A percentile compares a stretch with the other conserved stretches of the same genome.
Conservation (phyloP, 2,797 vertebrate species). For the Gouania willdenowi region DNA sequence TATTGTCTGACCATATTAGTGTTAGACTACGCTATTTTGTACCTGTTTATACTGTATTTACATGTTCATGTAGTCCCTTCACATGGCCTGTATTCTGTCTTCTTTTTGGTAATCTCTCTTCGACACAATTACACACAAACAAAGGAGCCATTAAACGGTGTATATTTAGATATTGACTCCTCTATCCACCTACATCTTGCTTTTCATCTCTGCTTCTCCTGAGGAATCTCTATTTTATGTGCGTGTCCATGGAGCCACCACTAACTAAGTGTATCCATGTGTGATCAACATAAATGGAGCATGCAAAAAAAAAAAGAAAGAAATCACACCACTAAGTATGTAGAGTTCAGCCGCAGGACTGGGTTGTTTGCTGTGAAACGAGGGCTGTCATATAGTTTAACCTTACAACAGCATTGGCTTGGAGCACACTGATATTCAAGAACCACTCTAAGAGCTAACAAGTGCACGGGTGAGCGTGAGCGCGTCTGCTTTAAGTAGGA, state of each 20-base stretch:
- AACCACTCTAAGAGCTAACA: slow-evolving; percentile 25
- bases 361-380: slow-evolving; percentile 40
- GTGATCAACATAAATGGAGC: slow-evolving; percentile 56
- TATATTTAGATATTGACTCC: slow-evolving; percentile 9
- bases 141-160: neutral
- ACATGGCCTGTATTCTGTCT: too few species aligned
- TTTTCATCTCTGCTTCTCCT: slow-evolving; percentile 4
- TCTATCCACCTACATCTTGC: slow-evolving; percentile 3
- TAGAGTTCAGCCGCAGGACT: slow-evolving; percentile 42
- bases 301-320: too few species aligned
- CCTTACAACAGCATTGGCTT: slow-evolving; percentile 35
- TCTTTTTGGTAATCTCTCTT: too few species aligned
- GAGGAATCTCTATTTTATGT: slow-evolving; percentile 1
- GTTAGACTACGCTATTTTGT: too few species aligned
- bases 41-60: too few species aligned
- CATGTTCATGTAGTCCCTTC: too few species aligned
- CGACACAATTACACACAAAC: too few species aligned
- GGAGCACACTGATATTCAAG: slow-evolving; percentile 28
- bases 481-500: slow-evolving; percentile 36
- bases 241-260: slow-evolving; percentile 1
- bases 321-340: slow-evolving; percentile 50
- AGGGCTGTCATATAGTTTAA: slow-evolving; percentile 59
- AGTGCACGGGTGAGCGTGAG: too few species aligned
- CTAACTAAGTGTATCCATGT: slow-evolving; percentile 46
- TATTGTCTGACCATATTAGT: too few species aligned